These are phyloP conservation scores for Parazoanthus atlanticus DNA, from an alignment of 92 coral and sea anemone genomes.

Conservation along the genomic window DNA sequence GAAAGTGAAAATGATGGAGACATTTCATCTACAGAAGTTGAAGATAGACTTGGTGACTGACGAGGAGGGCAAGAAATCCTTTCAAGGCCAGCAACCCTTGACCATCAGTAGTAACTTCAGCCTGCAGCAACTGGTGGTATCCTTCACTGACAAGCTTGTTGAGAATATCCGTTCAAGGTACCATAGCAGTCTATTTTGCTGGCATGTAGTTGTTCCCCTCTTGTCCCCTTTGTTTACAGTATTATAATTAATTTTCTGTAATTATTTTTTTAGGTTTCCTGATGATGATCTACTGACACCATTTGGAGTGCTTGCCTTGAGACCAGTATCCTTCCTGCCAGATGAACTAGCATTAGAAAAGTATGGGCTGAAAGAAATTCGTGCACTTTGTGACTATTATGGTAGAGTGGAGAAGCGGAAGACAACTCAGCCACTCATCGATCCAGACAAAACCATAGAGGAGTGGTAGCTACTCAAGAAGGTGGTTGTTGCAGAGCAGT, in stretches of 20 bases:
- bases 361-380: constrained; percentile 41
- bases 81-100: background rate
- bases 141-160: constrained; percentile 26
- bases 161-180: constrained; percentile 21
- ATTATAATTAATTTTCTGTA: background rate
- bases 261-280: constrained; percentile 25
- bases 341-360: constrained; percentile 29
- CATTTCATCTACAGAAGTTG: constrained; percentile 22
- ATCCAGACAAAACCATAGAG: constrained; percentile 23
- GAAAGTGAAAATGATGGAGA: constrained; percentile 21
- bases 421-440: constrained; percentile 41
- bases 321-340: constrained; percentile 29
- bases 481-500: constrained; percentile 40
- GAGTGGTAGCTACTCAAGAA: constrained; percentile 49
- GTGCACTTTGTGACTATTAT: constrained; percentile 40
- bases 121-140: background rate
- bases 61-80: background rate
- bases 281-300: constrained; percentile 32
- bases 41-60: constrained; percentile 17
- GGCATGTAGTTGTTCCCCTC: too few species aligned
- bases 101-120: background rate
- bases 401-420: constrained; percentile 35
- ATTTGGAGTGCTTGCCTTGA: constrained; percentile 31
- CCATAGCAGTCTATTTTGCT: background rate
- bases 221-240: too few species aligned